Conservation (phyloP, 2,113 vertebrate genomes). For the Struthidea cinerea region DNA sequence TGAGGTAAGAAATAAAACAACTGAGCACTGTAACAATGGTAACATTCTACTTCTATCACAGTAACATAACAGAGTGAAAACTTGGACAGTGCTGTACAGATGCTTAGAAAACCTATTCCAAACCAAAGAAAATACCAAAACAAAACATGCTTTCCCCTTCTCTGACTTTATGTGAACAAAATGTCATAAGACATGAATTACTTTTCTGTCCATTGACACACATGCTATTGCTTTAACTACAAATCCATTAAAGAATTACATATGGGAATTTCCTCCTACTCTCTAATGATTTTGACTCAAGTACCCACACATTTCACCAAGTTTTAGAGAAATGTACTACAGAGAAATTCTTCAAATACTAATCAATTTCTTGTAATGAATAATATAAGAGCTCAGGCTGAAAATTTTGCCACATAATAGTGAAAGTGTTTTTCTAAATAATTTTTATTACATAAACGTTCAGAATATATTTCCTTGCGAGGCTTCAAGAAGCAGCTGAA, state of each 20-base stretch:
- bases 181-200: background rate
- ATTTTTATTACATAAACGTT: background rate
- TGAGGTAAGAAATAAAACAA: background rate
- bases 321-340: background rate
- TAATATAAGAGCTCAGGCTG: background rate
- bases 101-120: background rate
- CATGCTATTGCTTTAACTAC: background rate
- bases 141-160: background rate
- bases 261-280: background rate
- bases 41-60: background rate
- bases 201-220: background rate
- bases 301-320: background rate
- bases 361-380: background rate
- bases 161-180: background rate
- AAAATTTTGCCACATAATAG: background rate
- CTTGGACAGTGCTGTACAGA: background rate
- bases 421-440: background rate
- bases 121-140: background rate
- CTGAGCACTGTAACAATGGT: background rate
- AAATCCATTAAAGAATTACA: background rate
- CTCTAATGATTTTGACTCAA: background rate
- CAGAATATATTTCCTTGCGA: background rate
- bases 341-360: background rate
- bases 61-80: background rate
- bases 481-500: background rate